phyloP scores from a whole-genome alignment of 2,888 invertebrate genomes.

The Acholoe squamosa region DNA sequence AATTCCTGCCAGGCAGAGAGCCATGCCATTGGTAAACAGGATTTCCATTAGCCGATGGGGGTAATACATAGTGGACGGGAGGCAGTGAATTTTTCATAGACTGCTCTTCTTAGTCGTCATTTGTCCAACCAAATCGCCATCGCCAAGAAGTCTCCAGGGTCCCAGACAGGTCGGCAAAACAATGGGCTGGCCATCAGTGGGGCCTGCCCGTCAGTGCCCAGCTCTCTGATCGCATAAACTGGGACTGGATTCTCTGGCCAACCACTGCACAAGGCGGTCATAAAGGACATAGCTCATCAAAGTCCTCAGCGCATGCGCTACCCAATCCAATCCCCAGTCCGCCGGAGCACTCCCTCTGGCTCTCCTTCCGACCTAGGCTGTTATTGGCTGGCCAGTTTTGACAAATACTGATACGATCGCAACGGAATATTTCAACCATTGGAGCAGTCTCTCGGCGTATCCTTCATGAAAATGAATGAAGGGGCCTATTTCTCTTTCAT shows the following conservation, averaged over 20 bases:
- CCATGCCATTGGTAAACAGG: neutral
- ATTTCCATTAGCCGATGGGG: constrained; percentile 20
- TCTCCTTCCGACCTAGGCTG: neutral
- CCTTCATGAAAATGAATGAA: neutral
- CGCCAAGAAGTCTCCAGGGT: neutral
- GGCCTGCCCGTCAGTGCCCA: neutral
- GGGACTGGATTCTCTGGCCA: neutral
- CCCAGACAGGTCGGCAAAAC: neutral
- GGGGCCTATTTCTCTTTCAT: neutral
- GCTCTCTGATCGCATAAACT: neutral
- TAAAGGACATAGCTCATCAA: constrained; percentile 34
- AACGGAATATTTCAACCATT: constrained; percentile 15
- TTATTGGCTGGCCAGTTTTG: constrained; percentile 21
- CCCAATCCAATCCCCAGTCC: constrained; percentile 27
- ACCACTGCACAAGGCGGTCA: neutral
- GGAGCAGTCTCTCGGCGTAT: neutral
- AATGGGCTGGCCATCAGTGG: neutral
- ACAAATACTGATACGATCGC: constrained; percentile 30
- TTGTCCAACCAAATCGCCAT: neutral
- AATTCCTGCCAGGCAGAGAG: too few species aligned
- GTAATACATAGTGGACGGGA: neutral
- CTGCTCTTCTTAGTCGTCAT: constrained; percentile 5
- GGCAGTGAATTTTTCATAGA: constrained; percentile 4
- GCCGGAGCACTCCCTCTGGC: neutral
- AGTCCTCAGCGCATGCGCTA: neutral